A percentile compares a stretch with the other conserved stretches of the same genome.
phyloP scores from a whole-genome alignment of 2,888 invertebrate genomes.

The Acanthococcus lagerstroemiae region DNA sequence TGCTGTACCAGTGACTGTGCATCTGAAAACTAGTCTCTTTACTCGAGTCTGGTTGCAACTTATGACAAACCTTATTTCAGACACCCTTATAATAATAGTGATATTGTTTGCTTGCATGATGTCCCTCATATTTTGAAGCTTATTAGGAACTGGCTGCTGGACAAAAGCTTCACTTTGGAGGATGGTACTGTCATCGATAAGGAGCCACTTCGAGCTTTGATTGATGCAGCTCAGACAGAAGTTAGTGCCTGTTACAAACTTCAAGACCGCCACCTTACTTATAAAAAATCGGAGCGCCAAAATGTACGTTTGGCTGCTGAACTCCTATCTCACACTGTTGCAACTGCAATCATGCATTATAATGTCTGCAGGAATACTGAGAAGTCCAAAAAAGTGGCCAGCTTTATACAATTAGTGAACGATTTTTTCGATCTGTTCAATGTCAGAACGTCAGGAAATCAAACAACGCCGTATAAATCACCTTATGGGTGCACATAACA shows the following conservation, averaged over 20 bases:
- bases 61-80: not conserved
- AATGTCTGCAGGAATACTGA: not conserved
- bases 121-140: slow-evolving; percentile 3
- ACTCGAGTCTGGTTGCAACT: not conserved
- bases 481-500: not conserved
- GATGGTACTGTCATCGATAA: not conserved
- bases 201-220: not conserved
- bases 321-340: not conserved
- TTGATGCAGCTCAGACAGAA: not conserved
- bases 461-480: not conserved
- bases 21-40: not conserved
- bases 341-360: not conserved
- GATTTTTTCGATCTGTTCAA: not conserved
- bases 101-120: not conserved
- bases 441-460: not conserved
- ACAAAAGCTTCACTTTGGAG: not conserved
- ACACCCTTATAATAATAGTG: not conserved
- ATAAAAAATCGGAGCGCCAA: not conserved
- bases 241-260: not conserved
- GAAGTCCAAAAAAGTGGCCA: not conserved
- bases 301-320: not conserved
- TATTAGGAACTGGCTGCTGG: slow-evolving; percentile 1
- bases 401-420: not conserved
- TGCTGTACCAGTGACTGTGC: slow-evolving; percentile 1
- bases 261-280: not conserved